Percentiles rank a stretch among this genome's conserved stretches.
Evolutionary conservation across 2,113 vertebrate species (phyloP).

Genomic region (Corythaeola cristata): DNA sequence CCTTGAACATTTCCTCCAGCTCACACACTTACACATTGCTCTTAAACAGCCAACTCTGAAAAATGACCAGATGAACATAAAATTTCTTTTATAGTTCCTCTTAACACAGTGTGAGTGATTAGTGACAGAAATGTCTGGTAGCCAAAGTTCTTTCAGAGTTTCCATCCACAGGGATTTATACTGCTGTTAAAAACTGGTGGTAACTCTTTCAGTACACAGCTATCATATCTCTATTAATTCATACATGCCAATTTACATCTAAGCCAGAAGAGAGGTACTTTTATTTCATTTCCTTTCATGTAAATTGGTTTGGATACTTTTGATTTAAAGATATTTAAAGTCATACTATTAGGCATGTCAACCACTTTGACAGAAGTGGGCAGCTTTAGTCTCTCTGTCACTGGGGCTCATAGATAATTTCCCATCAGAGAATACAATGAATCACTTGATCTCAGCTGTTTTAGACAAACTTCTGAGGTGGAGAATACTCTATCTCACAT

Average conservation of each 20-base stretch:
- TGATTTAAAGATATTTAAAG: constrained; percentile 54
- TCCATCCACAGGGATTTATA: not conserved
- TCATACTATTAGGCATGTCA: not conserved
- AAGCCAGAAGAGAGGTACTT: not conserved
- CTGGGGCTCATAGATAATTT: constrained; percentile 7
- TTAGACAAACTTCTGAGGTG: not conserved
- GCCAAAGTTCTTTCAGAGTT: not conserved
- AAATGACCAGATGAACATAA: not conserved
- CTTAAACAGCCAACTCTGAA: not conserved
- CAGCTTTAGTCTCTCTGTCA: constrained; percentile 35
- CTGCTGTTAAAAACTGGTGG: not conserved
- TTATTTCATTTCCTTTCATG: constrained; percentile 48
- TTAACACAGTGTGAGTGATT: not conserved
- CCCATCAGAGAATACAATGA: not conserved
- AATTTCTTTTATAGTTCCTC: not conserved
- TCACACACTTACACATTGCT: not conserved
- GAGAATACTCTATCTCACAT: not conserved
- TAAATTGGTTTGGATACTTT: constrained; percentile 58
- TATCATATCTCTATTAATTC: constrained; percentile 47
- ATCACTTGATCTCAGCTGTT: not conserved
- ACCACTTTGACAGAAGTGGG: not conserved
- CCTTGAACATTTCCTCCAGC: not conserved
- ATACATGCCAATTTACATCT: not conserved
- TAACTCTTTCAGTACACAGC: constrained; percentile 27
- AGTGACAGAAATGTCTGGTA: not conserved